Base-by-base conservation (phyloP, 2,113 vertebrate genomes). In the Upupa epops region DNA sequence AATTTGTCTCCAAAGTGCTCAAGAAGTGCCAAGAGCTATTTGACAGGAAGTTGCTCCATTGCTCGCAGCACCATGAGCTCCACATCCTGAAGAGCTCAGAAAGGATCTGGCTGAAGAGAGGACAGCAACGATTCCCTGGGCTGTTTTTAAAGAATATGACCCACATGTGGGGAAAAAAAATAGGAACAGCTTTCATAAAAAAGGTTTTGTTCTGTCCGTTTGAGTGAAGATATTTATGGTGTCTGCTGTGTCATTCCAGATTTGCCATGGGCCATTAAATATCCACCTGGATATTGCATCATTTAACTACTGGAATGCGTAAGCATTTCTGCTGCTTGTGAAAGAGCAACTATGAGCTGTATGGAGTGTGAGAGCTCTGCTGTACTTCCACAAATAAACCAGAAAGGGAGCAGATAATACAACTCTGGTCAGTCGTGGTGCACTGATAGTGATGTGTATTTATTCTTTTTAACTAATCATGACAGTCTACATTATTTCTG, bases 201-300 rank as follows among this genome's bases (percentile, higher is more conserved):
- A 92, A 91, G 90, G 72, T 89, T 94, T 95, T 91, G 86, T 97
- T 97, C 85, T 79, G 92, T 96, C 92, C 89, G 87, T 91, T 97
- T 13, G 4, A 49, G 56, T 64, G 83, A 81, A 96, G 93, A 96
- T 97, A 97, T 97, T 97, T 96, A 96, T 87, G 79, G 80, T 94
- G 89, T 96, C 90, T 89, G 89, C 83, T 89, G 66, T 92, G 85
- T 96, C 97, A 96, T 96, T 96, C 94, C 94, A 95, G 84, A 96
- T 97, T 97, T 37, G 72, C 54, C 89, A 96, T 70, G 94, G 96
- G 58, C 95, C 95, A 89, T 97, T 97, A 95, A 96, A 90, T 70
- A 94, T 70, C 95, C 96, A 97, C 97, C 97, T 97, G 97, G 95
- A 96, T 88, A 80, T 95, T 96, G 96, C 91, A 94, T 95, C 97